Base-by-base conservation (phyloP, 1,140 invertebrate species). In the Tetragonula clypearis region DNA sequence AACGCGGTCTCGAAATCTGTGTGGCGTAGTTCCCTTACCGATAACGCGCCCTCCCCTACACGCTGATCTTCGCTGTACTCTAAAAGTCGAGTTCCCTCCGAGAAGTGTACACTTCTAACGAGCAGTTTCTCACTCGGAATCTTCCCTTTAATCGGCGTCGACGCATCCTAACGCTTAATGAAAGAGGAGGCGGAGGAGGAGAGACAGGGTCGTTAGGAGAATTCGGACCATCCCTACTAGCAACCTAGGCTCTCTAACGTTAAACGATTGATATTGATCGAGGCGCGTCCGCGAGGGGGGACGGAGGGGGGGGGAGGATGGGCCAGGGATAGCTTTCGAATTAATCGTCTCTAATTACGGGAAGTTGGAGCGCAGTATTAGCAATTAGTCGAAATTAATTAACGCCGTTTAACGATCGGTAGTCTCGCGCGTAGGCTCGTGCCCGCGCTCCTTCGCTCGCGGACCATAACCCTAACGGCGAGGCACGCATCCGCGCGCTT, bases 361-460 rank as follows among this genome's bases (percentile, higher is more conserved):
- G 80, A 89, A 88, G 83, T 81, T 76, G 88, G 86, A 89, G 66
- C 6, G 76, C 26, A 6, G 68, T 65, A 84, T 87, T 86, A 86
- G 90, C 91, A 93, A 93, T 93, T 93, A 93, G 90, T 89, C 85
- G 86, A 90, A 93, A 93, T 92, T 90, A 93, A 93, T 93, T 92
- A 93, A 91, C 86, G 90, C 21, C 12, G 76, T 23, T 77, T 21
- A 68, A 77, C 74, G 74, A 77, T 8, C 17, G 23, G 15, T 15
- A 35, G 35, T 1, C 1, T 9, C 41, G 41, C 41, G 41, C 23
- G 23, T 55, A 74, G 26, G 66, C 65, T 49, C 35, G 72, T n/a
- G 49, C 41, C 6, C 0, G n/a, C 15, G 14, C 26, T 68, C 56
- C 80, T 66, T 74, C 23, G 17, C 21, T 4, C 41, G 41, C 41